These are phyloP conservation scores for Cotesia congregata DNA, from an alignment of 2,888 invertebrate species.

Conservation along the genomic window DNA sequence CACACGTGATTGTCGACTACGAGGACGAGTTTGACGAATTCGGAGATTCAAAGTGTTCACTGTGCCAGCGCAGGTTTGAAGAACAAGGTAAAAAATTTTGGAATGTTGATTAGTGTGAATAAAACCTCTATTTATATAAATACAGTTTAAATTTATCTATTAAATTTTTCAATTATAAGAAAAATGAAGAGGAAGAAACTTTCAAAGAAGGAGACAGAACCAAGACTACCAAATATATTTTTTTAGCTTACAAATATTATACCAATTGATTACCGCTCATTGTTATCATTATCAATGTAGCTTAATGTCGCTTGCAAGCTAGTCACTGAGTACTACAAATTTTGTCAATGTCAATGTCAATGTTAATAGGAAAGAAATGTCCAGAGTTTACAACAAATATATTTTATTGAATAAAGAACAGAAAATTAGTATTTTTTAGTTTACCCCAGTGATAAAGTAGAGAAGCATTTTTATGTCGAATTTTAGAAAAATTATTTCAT, in stretches of 20 bases:
- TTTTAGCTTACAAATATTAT: neutral
- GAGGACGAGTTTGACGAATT: conserved; percentile 72
- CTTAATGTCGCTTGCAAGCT: conserved; percentile 53
- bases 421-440: neutral
- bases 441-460: neutral
- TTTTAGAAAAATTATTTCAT: neutral
- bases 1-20: conserved; percentile 77
- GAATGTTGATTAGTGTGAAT: conserved; percentile 10
- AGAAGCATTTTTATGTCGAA: conserved; percentile 5
- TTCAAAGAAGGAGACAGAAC: conserved; percentile 37
- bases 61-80: conserved; percentile 84
- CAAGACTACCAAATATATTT: conserved; percentile 35
- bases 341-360: conserved; percentile 13
- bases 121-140: neutral
- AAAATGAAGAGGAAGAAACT: conserved; percentile 17
- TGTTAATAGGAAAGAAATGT: neutral
- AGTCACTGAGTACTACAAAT: conserved; percentile 25
- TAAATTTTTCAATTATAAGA: conserved; percentile 18
- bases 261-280: conserved; percentile 7
- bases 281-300: conserved; percentile 44
- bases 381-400: conserved; percentile 15
- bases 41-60: conserved; percentile 78
- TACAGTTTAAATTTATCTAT: neutral
- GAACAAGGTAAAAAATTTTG: conserved; percentile 77
- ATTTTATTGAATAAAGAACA: neutral